Conservation (phyloP, 2,797 vertebrate genomes). For the Tachyglossus aculeatus region DNA sequence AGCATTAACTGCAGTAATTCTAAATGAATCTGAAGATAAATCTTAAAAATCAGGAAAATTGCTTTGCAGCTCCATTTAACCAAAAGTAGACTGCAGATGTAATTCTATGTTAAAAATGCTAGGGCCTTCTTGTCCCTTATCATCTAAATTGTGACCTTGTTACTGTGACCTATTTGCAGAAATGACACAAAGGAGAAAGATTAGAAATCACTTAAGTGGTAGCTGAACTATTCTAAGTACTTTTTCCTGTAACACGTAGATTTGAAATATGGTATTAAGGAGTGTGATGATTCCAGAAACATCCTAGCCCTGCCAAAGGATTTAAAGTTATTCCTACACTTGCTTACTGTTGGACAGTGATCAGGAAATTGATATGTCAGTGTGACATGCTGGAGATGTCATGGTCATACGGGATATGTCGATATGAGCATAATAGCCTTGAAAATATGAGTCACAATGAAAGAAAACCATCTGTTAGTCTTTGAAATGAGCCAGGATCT, state of each 20-base stretch:
- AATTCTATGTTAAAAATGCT: too few relatives aligned
- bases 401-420: constrained; percentile 15
- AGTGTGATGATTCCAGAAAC: constrained; percentile 27
- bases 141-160: constrained; percentile 3
- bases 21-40: not conserved
- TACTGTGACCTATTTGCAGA: constrained; percentile 7
- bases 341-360: constrained; percentile 27
- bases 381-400: constrained; percentile 24
- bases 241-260: constrained; percentile 29
- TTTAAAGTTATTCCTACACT: constrained; percentile 53
- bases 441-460: constrained; percentile 23
- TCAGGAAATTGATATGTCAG: constrained; percentile 39
- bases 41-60: not conserved
- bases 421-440: constrained; percentile 35
- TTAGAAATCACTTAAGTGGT: not conserved
- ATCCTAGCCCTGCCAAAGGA: constrained; percentile 25
- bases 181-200: constrained; percentile 16
- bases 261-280: constrained; percentile 21
- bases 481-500: constrained; percentile 40
- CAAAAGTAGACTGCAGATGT: not conserved
- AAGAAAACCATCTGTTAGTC: constrained; percentile 1
- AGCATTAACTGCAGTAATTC: constrained; percentile 6
- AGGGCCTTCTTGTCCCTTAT: too few relatives aligned
- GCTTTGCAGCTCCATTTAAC: constrained; percentile 14
- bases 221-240: not conserved